Conservation (phyloP, 2,888 invertebrate genomes). For the Sminthurinus aureus region DNA sequence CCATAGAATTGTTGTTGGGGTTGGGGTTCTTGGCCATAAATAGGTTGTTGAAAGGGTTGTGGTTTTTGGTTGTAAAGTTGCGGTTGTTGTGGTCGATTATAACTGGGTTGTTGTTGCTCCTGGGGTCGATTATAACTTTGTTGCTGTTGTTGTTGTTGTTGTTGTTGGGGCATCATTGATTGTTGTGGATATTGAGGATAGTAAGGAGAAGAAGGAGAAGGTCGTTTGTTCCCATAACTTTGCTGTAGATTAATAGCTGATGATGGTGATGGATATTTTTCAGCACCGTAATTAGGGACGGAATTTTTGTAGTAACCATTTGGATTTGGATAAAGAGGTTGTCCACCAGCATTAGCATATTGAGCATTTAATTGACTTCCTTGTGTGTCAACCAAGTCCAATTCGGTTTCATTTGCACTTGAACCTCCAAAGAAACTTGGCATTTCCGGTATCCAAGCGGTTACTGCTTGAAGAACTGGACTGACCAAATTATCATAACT, state of each 20-base stretch:
- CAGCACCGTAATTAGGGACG: background rate
- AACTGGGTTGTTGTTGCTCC: background rate
- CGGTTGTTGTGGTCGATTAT: background rate
- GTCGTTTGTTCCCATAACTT: background rate
- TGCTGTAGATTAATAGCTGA: background rate
- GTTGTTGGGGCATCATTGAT: background rate
- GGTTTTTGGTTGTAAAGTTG: slow-evolving; percentile 16
- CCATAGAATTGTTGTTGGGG: slow-evolving; percentile 1
- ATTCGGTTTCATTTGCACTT: slow-evolving; percentile 15
- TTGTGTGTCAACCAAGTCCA: background rate
- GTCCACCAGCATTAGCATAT: background rate
- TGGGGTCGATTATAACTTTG: too few relatives aligned
- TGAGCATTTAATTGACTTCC: slow-evolving; percentile 17
- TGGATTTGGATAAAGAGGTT: background rate
- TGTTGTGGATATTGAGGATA: slow-evolving; percentile 1
- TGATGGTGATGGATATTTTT: background rate
- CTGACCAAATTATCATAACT: slow-evolving; percentile 7
- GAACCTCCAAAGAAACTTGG: background rate
- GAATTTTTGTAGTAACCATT: background rate
- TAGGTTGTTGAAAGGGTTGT: slow-evolving; percentile 8
- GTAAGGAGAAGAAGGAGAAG: slow-evolving; percentile 1
- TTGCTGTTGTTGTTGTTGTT: background rate
- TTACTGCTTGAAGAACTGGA: slow-evolving; percentile 11
- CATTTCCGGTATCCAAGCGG: slow-evolving; percentile 29
- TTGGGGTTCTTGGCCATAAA: slow-evolving; percentile 14